Evolutionary conservation across 1,140 invertebrate species (phyloP), one percentile per base, ranked within the genome.

Genomic region (Habropoda laboriosa): DNA sequence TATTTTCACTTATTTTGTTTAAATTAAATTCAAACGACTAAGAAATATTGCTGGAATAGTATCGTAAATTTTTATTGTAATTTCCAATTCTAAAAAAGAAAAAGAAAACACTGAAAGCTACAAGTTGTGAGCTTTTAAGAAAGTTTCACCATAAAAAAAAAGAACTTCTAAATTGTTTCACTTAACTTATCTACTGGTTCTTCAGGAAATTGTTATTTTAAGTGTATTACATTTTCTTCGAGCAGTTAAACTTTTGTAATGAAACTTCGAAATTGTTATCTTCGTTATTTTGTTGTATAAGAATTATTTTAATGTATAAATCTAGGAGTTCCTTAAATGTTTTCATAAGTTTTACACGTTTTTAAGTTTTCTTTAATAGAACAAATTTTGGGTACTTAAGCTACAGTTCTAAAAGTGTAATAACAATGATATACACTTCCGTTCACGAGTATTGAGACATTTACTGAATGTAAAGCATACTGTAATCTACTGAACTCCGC

Each of bases 141-240:
- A 72, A 71, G 68, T 58, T 58, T 2, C 13, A n/a, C 6, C 38
- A 5, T 57, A 32, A 42, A 71, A 72, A 71, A 58, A 32, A 10
- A 51, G 12, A 53, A 60, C 38, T 72, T 72, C 1, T 2, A 27
- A 5, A 42, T 71, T 57, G 57, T 57, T 45, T 70, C 67, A 27
- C 12, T 67, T 70, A 24, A 32, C 21, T 32, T 72, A 40, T 30
- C 5, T 27, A 18, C 18, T 42, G 8, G 12, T 10, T 24, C 16
- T 2, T 18, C 6, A 5, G 5, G 8, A 24, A 40, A 42, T 42
- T 72, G 42, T 40, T 18, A 71, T 57, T 42, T n/a, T 21, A 13
- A 12, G 2, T 12, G n/a, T 7, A 21, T 40, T 10, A 32, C 42
- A 40, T 42, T n/a, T 13, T 32, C 40, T 51, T 58, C 7, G n/a